Evolutionary conservation across 2,113 vertebrate genomes (phyloP).

Genomic region (Semnopithecus entellus): DNA sequence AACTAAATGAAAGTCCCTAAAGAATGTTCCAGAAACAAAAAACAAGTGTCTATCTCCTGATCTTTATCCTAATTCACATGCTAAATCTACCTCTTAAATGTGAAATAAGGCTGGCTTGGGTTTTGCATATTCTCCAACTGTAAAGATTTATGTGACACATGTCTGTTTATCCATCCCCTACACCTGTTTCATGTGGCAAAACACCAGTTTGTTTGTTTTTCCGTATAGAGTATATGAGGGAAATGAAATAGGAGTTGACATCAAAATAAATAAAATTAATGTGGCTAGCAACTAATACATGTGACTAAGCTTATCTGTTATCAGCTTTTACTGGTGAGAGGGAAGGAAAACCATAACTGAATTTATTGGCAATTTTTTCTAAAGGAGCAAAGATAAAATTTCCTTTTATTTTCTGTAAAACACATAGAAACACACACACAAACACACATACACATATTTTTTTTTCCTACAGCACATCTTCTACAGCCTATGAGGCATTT

Average conservation of each 20-base stretch:
- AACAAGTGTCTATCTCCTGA: not conserved
- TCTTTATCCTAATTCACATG: not conserved
- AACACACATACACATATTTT: too few relatives aligned
- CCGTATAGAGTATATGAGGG: not conserved
- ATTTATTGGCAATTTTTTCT: conserved; percentile 8
- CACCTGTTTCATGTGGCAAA: not conserved
- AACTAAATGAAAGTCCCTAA: conserved; percentile 13
- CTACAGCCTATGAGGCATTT: not conserved
- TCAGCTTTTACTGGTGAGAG: not conserved
- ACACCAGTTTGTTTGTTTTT: not conserved
- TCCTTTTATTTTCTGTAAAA: conserved; percentile 20
- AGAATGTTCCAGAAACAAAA: conserved; percentile 12
- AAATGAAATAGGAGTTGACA: not conserved
- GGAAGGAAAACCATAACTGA: not conserved
- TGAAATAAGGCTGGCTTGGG: not conserved
- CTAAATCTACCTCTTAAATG: conserved; percentile 8
- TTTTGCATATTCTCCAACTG: not conserved
- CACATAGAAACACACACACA: too few relatives aligned
- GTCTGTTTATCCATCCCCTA: not conserved
- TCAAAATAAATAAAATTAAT: conserved; percentile 19
- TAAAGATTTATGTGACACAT: not conserved
- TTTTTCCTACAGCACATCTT: not conserved
- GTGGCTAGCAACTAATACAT: not conserved
- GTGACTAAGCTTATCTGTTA: not conserved
- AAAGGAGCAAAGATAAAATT: not conserved